phyloP scores from a whole-genome alignment of 2,797 vertebrate genomes.

The Choloepus didactylus region DNA sequence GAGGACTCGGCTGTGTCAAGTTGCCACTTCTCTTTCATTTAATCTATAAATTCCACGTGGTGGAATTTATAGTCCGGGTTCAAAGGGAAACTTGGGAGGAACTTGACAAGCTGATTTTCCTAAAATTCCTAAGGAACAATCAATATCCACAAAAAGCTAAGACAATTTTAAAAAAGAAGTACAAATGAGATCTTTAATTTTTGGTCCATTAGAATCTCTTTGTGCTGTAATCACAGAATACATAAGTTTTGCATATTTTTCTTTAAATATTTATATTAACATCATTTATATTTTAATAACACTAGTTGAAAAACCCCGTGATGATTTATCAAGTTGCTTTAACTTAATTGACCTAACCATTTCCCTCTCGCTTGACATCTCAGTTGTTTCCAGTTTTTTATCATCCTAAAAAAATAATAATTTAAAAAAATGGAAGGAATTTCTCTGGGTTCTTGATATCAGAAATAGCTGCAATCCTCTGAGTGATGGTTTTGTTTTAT shows the following conservation, averaged over 20 bases:
- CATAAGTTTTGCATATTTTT: fast-evolving
- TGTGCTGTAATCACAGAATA: no score
- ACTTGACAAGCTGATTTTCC: not conserved
- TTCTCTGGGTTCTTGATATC: not conserved
- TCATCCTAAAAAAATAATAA: not conserved
- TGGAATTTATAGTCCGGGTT: no score
- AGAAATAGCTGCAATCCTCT: not conserved
- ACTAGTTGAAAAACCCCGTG: not conserved
- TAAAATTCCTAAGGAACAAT: not conserved
- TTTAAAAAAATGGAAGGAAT: not conserved
- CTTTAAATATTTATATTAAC: not conserved
- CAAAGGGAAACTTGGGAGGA: not conserved
- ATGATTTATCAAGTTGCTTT: not conserved
- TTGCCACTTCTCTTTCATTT: fast-evolving
- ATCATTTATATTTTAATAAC: not conserved
- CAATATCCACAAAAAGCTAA: not conserved
- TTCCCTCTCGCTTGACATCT: not conserved
- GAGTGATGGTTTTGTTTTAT: not conserved
- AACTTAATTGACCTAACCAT: not conserved
- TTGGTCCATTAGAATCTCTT: no score
- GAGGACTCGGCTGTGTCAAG: fast-evolving
- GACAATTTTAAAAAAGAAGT: not conserved
- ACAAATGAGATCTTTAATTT: not conserved
- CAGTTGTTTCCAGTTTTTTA: not conserved
- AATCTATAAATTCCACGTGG: fast-evolving